phyloP scores from a whole-genome alignment of 1,140 invertebrate genomes.

The Campoletis sonorensis region DNA sequence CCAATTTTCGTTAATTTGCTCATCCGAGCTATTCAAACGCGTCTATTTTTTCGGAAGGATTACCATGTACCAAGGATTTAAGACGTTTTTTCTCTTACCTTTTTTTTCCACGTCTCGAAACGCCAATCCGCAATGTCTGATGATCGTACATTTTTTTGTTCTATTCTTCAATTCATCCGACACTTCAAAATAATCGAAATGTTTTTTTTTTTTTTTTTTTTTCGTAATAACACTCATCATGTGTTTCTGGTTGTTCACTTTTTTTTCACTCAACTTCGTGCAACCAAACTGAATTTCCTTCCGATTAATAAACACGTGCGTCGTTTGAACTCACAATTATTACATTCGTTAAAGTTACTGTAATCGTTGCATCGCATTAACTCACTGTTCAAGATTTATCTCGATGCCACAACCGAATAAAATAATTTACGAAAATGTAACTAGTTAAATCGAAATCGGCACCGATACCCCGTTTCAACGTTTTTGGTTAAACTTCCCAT shows the following conservation, averaged over 20 bases:
- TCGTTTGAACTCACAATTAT: background rate
- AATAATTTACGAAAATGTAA: background rate
- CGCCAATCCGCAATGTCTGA: background rate
- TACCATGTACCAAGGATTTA: background rate
- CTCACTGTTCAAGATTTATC: background rate
- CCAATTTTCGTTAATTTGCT: conserved; percentile 3
- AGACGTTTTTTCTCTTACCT: background rate
- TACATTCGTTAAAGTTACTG: background rate
- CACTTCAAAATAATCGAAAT: no score
- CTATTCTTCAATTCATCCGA: no score
- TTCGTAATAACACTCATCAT: no score
- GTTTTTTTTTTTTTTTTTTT: background rate
- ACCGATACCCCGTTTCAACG: background rate
- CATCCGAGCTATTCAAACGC: background rate
- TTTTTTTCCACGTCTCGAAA: no score
- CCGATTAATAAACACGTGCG: no score
- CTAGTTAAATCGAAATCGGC: background rate
- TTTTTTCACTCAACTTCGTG: no score
- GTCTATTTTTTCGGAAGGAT: background rate
- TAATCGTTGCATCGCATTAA: background rate
- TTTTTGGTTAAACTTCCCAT: background rate
- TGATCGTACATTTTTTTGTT: no score
- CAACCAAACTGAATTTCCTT: no score
- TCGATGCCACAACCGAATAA: background rate
- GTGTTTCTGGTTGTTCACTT: no score